These are phyloP conservation scores for Eulemur albifrons DNA, from an alignment of 2,797 vertebrate species.

Conservation along the genomic window DNA sequence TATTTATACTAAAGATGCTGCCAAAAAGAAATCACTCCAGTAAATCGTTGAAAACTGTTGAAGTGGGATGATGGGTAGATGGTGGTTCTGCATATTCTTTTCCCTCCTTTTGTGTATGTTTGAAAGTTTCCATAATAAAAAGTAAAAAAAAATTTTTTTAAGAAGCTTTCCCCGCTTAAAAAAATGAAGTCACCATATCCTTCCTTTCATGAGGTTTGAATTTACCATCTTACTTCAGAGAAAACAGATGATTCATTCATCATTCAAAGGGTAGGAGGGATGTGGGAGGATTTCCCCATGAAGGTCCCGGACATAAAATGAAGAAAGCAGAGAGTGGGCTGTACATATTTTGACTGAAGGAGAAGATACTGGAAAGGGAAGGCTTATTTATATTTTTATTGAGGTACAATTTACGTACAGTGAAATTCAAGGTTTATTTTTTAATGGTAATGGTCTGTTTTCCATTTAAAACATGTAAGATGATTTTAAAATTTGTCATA, in stretches of 20 bases:
- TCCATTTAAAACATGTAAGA: slow-evolving; percentile 5
- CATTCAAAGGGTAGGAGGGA: background rate
- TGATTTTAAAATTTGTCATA: background rate
- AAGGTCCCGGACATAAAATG: background rate
- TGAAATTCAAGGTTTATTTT: background rate
- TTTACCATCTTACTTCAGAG: background rate
- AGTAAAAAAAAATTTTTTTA: background rate
- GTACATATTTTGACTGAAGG: background rate
- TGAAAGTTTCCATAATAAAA: background rate
- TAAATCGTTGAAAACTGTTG: accelerated
- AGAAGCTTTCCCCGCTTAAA: background rate
- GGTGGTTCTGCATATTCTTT: accelerated
- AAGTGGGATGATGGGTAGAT: background rate
- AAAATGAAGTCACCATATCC: background rate
- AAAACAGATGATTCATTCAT: background rate
- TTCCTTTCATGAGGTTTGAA: slow-evolving; percentile 42
- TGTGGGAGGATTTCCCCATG: background rate
- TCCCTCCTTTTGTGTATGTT: background rate
- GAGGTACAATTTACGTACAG: background rate
- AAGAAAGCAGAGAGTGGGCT: background rate
- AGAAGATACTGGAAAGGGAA: background rate
- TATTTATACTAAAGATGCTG: background rate
- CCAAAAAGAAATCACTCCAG: background rate
- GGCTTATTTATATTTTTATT: background rate
- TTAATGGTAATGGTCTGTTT: background rate